Evolutionary conservation across 2,888 invertebrate genomes (phyloP), one percentile per base, ranked within the genome.

Genomic region (Leptinotarsa juncta): DNA sequence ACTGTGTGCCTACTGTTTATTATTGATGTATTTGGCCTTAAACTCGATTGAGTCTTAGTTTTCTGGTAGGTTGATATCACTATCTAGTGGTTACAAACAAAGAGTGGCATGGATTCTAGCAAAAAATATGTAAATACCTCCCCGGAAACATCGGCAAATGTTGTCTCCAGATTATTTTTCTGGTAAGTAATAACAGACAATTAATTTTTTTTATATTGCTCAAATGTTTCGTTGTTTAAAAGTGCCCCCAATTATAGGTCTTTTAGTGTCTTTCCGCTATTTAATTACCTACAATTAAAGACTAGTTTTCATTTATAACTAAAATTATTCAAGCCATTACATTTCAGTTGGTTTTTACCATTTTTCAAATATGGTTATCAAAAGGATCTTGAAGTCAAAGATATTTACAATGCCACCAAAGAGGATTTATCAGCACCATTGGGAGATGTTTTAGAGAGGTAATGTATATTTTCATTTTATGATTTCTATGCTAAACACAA

Each of bases 311-410:
- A n/a, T 51, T 51, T n/a, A 51, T n/a, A 1, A 16, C 49, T 32
- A 42, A 32, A 23, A 42, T 32, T 66, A 50, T 42, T 32, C 12
- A 42, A 66, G n/a, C 48, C 18, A 67, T 67, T 67, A 10, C 67
- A 4, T 75, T 75, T 55, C 87, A 94, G 94, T 89, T 94, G 94
- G 94, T 88, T 93, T 71, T 90, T 92, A 79, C 90, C 90, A 51
- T 89, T 92, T 76, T 93, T 93, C 82, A 90, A 89, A 83, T 90
- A 91, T 84, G 94, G 94, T 65, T 91, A 89, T 82, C 90, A 90
- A 79, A 88, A 91, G 77, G 92, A 93, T 74, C 88, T 94, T 71
- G 91, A 91, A 75, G 83, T 91, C 15, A 91, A 92, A 80, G 93
- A 94, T 83, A 86, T 95, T 32, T 93, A 92, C 88, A 91, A 91